phyloP scores from a whole-genome alignment of 2,888 invertebrate genomes.

The Acleris cristana region DNA sequence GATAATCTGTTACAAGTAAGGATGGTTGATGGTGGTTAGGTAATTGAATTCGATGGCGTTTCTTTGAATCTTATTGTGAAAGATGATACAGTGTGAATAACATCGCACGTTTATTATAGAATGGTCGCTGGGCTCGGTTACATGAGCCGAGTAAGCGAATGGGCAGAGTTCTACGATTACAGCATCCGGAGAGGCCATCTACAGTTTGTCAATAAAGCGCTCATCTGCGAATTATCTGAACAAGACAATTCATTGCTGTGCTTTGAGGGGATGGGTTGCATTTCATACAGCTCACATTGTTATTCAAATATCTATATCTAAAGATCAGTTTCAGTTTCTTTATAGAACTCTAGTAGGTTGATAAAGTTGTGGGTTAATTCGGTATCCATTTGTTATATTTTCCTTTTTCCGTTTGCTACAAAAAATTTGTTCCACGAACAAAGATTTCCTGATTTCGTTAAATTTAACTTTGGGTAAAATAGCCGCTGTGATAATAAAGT shows the following conservation, averaged over 20 bases:
- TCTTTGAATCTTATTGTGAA: conserved; percentile 37
- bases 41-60: conserved; percentile 16
- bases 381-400: no score
- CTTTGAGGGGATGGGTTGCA: not conserved
- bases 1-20: no score
- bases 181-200: conserved; percentile 59
- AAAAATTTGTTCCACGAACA: not conserved
- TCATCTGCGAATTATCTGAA: conserved; percentile 42
- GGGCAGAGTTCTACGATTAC: conserved; percentile 57
- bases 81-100: conserved; percentile 34
- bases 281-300: not conserved
- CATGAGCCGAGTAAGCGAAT: conserved; percentile 53
- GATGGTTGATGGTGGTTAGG: not conserved
- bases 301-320: not conserved
- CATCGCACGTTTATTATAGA: conserved; percentile 34
- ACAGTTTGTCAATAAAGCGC: conserved; percentile 47
- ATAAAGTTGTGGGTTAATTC: no score
- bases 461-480: not conserved
- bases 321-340: no score
- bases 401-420: no score
- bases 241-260: conserved; percentile 16
- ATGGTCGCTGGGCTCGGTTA: conserved; percentile 46
- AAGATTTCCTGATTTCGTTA: not conserved
- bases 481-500: not conserved
- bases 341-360: no score